Evolutionary conservation across 2,888 invertebrate genomes (phyloP), one percentile per base, ranked within the genome.

Genomic region (Spilosoma lubricipeda): DNA sequence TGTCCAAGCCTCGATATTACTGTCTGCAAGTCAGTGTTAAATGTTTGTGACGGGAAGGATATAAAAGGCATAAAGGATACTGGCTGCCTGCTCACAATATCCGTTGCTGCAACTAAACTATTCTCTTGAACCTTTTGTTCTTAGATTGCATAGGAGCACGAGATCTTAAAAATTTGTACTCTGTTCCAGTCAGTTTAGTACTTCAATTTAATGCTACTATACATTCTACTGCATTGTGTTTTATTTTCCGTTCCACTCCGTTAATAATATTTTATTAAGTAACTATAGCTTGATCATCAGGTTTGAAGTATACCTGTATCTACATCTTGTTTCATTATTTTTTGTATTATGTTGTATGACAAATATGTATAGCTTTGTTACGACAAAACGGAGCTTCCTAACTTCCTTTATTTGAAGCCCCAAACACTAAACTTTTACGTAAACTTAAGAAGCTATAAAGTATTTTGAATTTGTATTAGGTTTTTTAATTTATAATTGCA

Each of bases 11-110:
- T 88, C 89, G 85, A 90, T 91, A 91, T 89, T 88, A 87, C 88
- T 86, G 91, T 90, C 91, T 91, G 90, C 85, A 85, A 90, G 90
- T 90, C 91, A 88, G 90, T 90, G 90, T 90, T 90, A 91, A 91
- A 90, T 89, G 92, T 89, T 90, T 89, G 90, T 88, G 89, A 90
- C 89, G 88, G 87, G 80, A 76, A 77, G 76, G 77, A 80, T 83
- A 84, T 87, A 83, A 87, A 87, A 85, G 86, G 83, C 85, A 87
- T 89, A 87, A 88, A 88, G 86, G 88, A 81, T 80, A 72, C 82
- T 78, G 76, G 64, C 71, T 82, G 82, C 83, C 82, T 85, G 82
- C 82, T 83, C 84, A 87, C 86, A 87, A 88, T 89, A 86, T 86
- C 87, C 86, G 88, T 81, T 80, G 86, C 81, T 86, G 85, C 84